These are phyloP conservation scores for Prietella phreatophila DNA, from an alignment of 2,113 vertebrate genomes.

Conservation along the genomic window DNA sequence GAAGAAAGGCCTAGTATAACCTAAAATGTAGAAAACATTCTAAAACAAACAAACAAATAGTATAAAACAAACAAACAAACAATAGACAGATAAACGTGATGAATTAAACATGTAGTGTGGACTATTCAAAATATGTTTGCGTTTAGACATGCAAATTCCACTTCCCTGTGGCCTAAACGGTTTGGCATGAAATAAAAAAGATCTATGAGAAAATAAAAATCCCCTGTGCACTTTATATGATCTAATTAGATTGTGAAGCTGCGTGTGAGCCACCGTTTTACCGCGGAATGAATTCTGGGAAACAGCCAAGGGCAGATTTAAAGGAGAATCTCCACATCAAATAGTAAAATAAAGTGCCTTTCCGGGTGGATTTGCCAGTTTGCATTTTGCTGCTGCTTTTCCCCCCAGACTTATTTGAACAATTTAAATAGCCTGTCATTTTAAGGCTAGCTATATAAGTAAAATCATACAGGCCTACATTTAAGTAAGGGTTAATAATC, in stretches of 20 bases:
- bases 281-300: not conserved
- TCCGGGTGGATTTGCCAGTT: not conserved
- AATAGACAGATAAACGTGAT: not conserved
- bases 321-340: not conserved
- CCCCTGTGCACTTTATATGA: conserved; percentile 54
- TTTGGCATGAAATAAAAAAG: conserved; percentile 15
- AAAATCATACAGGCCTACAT: not conserved
- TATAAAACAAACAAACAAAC: not conserved
- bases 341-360: not conserved
- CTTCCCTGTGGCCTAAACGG: not conserved
- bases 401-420: not conserved
- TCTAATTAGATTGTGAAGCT: conserved; percentile 59
- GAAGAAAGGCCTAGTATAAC: not conserved
- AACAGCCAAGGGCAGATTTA: not conserved
- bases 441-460: not conserved
- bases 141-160: not conserved
- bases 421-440: not conserved
- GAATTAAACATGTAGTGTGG: not conserved
- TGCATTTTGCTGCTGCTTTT: not conserved
- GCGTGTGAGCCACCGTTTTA: conserved; percentile 42
- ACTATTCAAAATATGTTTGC: not conserved
- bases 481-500: not conserved
- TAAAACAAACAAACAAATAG: not conserved
- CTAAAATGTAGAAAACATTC: too few species aligned
- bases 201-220: conserved; percentile 41